Evolutionary conservation across 2,888 invertebrate genomes (phyloP).

Genomic region (Beris chalybata): DNA sequence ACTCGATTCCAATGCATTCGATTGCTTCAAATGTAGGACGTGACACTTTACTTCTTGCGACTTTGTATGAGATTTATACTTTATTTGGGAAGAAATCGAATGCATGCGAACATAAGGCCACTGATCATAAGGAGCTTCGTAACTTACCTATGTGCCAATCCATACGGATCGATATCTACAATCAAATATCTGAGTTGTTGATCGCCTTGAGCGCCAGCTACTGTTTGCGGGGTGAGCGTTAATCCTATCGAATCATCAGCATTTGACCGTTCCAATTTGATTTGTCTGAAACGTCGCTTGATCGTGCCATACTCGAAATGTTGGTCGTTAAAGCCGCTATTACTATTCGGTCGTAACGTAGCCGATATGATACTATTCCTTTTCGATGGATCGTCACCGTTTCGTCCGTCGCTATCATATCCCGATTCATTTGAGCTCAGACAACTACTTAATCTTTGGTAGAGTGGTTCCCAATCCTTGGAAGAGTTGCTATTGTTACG

Average conservation of each 20-base stretch:
- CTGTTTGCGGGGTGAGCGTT: slow-evolving; percentile 69
- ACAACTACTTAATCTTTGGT: slow-evolving; percentile 70
- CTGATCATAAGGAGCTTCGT: not conserved
- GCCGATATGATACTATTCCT: slow-evolving; percentile 43
- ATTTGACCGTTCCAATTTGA: slow-evolving; percentile 67
- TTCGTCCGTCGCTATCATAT: slow-evolving; percentile 76
- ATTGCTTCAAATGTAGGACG: too few species aligned
- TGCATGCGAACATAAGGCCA: not conserved
- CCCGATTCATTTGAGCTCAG: slow-evolving; percentile 83
- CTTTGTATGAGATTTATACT: not conserved
- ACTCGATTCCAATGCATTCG: too few species aligned
- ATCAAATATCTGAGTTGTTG: slow-evolving; percentile 66
- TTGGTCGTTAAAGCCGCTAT: slow-evolving; percentile 51
- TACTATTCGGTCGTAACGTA: slow-evolving; percentile 34
- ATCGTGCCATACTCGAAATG: slow-evolving; percentile 62
- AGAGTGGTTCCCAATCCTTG: slow-evolving; percentile 63
- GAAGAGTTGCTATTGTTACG: slow-evolving; percentile 61
- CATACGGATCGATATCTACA: slow-evolving; percentile 66
- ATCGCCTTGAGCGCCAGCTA: slow-evolving; percentile 54
- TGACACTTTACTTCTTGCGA: too few species aligned
- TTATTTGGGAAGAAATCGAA: not conserved
- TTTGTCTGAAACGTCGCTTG: slow-evolving; percentile 64
- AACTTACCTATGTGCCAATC: slow-evolving; percentile 63
- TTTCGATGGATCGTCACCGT: slow-evolving; percentile 60
- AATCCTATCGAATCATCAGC: slow-evolving; percentile 72